Percentiles rank a stretch among this genome's conserved stretches.
Conservation (phyloP, 2,888 invertebrate genomes). For the Tridacna gigas region DNA sequence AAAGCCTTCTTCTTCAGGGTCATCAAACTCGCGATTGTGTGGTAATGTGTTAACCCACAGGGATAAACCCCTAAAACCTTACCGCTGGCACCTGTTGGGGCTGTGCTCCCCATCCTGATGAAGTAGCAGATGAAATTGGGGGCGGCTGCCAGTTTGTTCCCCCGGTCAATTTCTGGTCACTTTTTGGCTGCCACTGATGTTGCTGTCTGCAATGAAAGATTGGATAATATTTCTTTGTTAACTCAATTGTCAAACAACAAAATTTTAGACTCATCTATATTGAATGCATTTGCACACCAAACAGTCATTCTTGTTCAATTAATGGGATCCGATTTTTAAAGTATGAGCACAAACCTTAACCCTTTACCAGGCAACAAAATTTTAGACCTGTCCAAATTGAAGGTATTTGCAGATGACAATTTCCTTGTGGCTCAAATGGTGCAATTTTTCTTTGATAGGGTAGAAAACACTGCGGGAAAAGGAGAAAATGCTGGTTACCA, state of each 20-base stretch:
- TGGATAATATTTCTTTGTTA: neutral
- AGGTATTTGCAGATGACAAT: too few species aligned
- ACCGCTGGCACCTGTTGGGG: conserved; percentile 6
- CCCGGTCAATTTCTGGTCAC: conserved; percentile 82
- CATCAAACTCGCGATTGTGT: too few species aligned
- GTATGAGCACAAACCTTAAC: too few species aligned
- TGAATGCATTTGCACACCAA: neutral
- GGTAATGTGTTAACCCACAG: neutral
- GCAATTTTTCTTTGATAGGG: too few species aligned
- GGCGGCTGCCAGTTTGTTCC: conserved; percentile 75
- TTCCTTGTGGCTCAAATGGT: too few species aligned
- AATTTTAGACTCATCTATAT: neutral
- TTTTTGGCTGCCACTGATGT: conserved; percentile 82
- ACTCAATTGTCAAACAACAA: neutral
- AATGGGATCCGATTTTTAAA: too few species aligned
- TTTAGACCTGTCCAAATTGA: too few species aligned
- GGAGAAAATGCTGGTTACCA: too few species aligned
- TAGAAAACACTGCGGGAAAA: too few species aligned
- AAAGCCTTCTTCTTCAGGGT: neutral
- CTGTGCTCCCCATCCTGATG: conserved; percentile 27
- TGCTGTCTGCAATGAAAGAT: conserved; percentile 70
- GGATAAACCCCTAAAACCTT: neutral
- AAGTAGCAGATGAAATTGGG: conserved; percentile 64
- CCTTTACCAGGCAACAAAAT: too few species aligned
- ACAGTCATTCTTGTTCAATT: neutral